phyloP scores from a whole-genome alignment of 1,140 invertebrate species.

The Nephila pilipes region DNA sequence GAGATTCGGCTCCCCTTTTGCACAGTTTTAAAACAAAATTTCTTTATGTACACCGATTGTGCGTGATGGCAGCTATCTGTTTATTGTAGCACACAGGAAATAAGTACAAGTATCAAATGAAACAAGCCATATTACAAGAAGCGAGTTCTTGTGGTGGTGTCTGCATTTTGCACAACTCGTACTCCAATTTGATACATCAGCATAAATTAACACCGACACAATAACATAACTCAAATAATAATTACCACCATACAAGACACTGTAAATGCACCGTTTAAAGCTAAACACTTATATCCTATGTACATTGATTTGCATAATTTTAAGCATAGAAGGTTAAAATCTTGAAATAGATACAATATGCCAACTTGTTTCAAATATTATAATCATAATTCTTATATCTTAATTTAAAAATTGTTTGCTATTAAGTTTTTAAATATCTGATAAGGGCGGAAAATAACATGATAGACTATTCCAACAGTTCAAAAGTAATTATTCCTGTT shows the following conservation, averaged over 20 bases:
- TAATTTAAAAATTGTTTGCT: too few species aligned
- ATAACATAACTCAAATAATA: conserved; percentile 14
- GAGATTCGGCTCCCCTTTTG: conserved; percentile 26
- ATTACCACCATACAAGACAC: conserved; percentile 40
- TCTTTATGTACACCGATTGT: conserved; percentile 67
- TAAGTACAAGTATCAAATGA: conserved; percentile 42
- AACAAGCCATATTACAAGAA: conserved; percentile 38
- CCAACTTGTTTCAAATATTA: not conserved
- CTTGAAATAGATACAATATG: not conserved
- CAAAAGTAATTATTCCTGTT: too few species aligned
- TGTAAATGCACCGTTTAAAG: conserved; percentile 8
- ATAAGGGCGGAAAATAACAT: too few species aligned
- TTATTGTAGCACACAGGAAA: conserved; percentile 58
- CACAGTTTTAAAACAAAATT: conserved; percentile 59
- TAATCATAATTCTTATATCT: too few species aligned
- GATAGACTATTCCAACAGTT: too few species aligned
- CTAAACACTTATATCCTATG: conserved; percentile 32
- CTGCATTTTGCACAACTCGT: not conserved
- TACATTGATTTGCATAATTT: not conserved
- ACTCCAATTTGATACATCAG: conserved; percentile 13
- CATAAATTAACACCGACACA: not conserved
- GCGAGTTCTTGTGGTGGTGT: not conserved
- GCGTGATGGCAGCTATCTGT: conserved; percentile 71
- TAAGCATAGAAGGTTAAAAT: not conserved
- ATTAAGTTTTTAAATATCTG: too few species aligned